phyloP scores from a whole-genome alignment of 2,888 invertebrate genomes.

The Adelphocoris suturalis region DNA sequence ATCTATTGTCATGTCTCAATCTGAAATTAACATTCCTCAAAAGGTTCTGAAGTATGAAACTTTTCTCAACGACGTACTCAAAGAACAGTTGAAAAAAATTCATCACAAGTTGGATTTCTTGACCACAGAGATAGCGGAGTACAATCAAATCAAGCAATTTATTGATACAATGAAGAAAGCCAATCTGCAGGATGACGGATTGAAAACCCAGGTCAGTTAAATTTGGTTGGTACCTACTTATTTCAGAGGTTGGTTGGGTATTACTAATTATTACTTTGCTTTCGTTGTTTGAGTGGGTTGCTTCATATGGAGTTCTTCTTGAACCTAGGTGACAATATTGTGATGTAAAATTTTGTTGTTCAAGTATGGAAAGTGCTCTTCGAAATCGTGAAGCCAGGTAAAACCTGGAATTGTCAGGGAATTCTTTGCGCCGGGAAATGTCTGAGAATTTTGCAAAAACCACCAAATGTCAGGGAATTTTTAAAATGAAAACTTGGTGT shows the following conservation, averaged over 20 bases:
- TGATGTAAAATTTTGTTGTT: too few species aligned
- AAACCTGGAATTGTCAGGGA: too few species aligned
- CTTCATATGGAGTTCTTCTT: too few species aligned
- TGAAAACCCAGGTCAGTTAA: slow-evolving; percentile 80
- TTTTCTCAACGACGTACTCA: slow-evolving; percentile 89
- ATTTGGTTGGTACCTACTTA: not conserved
- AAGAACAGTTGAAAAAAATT: slow-evolving; percentile 84
- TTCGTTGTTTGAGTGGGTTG: too few species aligned
- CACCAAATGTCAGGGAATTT: too few species aligned
- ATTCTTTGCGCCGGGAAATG: too few species aligned
- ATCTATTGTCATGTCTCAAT: not conserved
- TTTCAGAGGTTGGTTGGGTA: not conserved
- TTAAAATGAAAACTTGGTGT: too few species aligned
- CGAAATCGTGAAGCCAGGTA: too few species aligned
- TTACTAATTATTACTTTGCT: too few species aligned
- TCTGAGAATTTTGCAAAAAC: too few species aligned
- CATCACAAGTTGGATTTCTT: slow-evolving; percentile 82
- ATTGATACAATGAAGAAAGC: slow-evolving; percentile 83
- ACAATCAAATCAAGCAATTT: slow-evolving; percentile 85
- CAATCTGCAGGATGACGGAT: slow-evolving; percentile 80
- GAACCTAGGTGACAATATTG: too few species aligned
- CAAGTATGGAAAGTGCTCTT: too few species aligned
- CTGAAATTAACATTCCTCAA: slow-evolving; percentile 70
- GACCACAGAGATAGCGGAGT: slow-evolving; percentile 86
- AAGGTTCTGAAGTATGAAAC: slow-evolving; percentile 83